These are phyloP conservation scores for Nycticryphes semicollaris DNA, from an alignment of 2,113 vertebrate genomes.

Conservation along the genomic window DNA sequence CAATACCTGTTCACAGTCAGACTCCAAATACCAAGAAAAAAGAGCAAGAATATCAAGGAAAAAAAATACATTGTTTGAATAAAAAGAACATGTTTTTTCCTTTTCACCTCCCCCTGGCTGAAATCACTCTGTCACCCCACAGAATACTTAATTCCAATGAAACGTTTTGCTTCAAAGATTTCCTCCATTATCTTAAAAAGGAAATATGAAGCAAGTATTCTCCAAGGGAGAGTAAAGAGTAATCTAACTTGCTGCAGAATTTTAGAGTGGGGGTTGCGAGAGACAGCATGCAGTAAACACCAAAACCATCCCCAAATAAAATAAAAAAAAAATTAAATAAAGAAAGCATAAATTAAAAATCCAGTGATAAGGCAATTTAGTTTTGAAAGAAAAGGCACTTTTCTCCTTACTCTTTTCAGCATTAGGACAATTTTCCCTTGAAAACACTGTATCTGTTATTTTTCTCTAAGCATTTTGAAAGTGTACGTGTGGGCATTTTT, in stretches of 20 bases:
- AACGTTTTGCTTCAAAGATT: background rate
- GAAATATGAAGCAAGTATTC: constrained; percentile 16
- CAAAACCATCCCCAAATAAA: background rate
- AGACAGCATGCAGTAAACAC: background rate
- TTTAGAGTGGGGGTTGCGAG: background rate
- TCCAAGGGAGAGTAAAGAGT: background rate
- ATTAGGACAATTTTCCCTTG: background rate
- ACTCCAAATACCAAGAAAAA: background rate
- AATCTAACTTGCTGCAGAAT: background rate
- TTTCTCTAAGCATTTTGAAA: background rate
- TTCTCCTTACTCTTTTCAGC: background rate
- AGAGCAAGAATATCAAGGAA: background rate
- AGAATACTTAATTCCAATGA: background rate
- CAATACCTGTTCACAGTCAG: background rate
- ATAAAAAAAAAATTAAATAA: background rate
- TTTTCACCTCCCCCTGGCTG: background rate
- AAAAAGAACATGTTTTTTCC: background rate
- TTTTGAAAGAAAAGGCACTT: background rate
- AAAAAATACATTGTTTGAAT: background rate
- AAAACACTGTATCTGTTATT: background rate
- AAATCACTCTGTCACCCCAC: background rate
- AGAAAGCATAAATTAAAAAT: background rate
- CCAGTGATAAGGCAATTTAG: background rate
- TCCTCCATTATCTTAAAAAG: background rate
- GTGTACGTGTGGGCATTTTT: background rate